phyloP scores from a whole-genome alignment of 2,113 vertebrate species.

The Butastur rufipennis region DNA sequence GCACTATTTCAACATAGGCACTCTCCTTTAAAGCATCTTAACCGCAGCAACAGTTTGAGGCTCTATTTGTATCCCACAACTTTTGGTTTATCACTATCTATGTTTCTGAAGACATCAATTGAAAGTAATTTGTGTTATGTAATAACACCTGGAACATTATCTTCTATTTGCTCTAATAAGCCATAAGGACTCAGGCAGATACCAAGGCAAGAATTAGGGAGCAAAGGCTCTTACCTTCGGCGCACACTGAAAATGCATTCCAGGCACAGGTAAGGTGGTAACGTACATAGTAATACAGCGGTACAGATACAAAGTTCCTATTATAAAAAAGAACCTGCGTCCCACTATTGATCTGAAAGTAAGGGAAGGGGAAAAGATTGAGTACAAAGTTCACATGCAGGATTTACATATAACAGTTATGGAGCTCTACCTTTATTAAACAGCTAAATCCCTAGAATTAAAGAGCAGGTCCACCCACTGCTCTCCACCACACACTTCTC shows the following conservation, averaged over 20 bases:
- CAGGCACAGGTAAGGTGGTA: conserved; percentile 94
- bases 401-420: accelerated
- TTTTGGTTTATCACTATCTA: background rate
- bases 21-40: background rate
- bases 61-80: background rate
- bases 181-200: background rate
- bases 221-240: conserved; percentile 82
- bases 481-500: background rate
- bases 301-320: conserved; percentile 95
- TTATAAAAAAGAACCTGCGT: conserved; percentile 93
- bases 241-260: conserved; percentile 94
- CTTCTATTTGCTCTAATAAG: background rate
- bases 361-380: background rate
- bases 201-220: background rate
- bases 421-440: background rate
- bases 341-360: conserved; percentile 87
- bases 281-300: conserved; percentile 97
- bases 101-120: background rate
- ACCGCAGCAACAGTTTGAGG: background rate
- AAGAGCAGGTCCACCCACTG: background rate
- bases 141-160: background rate
- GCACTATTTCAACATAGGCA: background rate
- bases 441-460: background rate
- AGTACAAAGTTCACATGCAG: background rate
- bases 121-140: background rate